Conservation (phyloP, 2,888 invertebrate species). For the Leucophora obtusa region DNA sequence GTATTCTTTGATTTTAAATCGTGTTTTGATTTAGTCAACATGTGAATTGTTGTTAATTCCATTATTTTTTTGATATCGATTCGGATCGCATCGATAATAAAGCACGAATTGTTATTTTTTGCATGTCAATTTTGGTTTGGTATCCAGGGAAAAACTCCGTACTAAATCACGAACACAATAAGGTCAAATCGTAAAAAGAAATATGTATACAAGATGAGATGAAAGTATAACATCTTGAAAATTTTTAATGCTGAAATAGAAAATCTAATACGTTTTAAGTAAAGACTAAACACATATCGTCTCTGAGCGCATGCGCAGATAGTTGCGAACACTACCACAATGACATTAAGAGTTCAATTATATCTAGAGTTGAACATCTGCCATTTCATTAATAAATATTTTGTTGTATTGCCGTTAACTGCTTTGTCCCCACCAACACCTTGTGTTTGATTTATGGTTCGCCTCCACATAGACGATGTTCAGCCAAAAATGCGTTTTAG, state of each 20-base stretch:
- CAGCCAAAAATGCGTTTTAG: slow-evolving; percentile 78
- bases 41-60: too few relatives aligned
- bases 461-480: slow-evolving; percentile 73
- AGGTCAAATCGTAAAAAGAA: not conserved
- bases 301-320: slow-evolving; percentile 11
- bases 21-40: too few relatives aligned
- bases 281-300: not conserved
- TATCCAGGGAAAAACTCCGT: too few relatives aligned
- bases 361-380: slow-evolving; percentile 27
- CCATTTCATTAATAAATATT: slow-evolving; percentile 35
- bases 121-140: too few relatives aligned
- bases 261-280: not conserved
- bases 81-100: too few relatives aligned
- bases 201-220: not conserved
- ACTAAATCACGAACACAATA: not conserved
- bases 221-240: not conserved
- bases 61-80: too few relatives aligned
- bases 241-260: too few relatives aligned
- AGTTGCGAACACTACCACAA: slow-evolving; percentile 15
- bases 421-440: not conserved
- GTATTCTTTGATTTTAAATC: too few relatives aligned
- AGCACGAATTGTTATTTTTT: not conserved
- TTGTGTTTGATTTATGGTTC: not conserved
- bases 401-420: slow-evolving; percentile 10
- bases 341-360: slow-evolving; percentile 26